Evolutionary conservation across 23 tunicate genomes (phyloP).

Genomic region (Halocynthia aurantium): DNA sequence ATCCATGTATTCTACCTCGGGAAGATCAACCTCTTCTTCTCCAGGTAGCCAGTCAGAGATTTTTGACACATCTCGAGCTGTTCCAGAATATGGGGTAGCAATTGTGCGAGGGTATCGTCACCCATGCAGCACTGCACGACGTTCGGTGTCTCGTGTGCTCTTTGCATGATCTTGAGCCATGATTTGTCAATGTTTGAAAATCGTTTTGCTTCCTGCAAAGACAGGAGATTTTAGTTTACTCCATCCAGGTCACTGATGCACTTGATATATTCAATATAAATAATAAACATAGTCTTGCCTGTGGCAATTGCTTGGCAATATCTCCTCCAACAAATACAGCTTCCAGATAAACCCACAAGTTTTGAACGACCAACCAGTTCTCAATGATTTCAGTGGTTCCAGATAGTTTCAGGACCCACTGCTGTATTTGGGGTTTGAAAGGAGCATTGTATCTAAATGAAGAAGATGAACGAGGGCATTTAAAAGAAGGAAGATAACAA

Average conservation of each 20-base stretch:
- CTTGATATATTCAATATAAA: neutral
- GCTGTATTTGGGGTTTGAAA: constrained; percentile 72
- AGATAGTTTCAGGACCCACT: constrained; percentile 80
- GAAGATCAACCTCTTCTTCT: constrained; percentile 72
- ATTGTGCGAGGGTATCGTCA: constrained; percentile 76
- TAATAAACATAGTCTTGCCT: constrained; percentile 19
- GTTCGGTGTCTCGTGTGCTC: constrained; percentile 83
- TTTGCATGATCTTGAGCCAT: constrained; percentile 90
- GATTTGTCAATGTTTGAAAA: constrained; percentile 83
- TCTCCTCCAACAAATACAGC: constrained; percentile 94
- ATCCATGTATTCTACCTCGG: constrained; percentile 35
- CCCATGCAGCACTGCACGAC: constrained; percentile 91
- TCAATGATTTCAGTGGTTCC: constrained; percentile 81
- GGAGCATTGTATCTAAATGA: constrained; percentile 68
- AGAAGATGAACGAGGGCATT: neutral
- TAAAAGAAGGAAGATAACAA: neutral
- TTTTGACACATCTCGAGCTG: constrained; percentile 83
- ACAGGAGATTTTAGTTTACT: too few species aligned
- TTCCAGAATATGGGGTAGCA: constrained; percentile 77
- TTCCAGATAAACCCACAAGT: constrained; percentile 85
- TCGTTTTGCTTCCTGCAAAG: constrained; percentile 62
- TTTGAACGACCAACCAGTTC: constrained; percentile 72
- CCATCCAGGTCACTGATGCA: neutral
- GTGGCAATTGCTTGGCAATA: constrained; percentile 82
- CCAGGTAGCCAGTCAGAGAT: constrained; percentile 74